phyloP scores from a whole-genome alignment of 2,888 invertebrate species.

The Crioceris asparagi region DNA sequence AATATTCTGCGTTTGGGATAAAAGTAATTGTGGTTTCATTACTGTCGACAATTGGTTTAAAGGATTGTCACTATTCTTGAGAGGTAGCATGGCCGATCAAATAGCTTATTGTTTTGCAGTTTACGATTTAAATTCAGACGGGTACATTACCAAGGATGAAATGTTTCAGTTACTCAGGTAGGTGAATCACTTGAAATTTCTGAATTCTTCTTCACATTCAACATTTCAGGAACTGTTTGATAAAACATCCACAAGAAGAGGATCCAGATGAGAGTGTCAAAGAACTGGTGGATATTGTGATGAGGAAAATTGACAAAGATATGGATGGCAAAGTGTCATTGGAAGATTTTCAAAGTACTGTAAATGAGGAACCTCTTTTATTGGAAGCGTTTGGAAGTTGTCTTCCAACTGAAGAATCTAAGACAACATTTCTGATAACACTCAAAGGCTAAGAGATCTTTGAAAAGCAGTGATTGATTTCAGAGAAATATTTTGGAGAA shows the following conservation, averaged over 20 bases:
- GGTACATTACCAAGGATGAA: slow-evolving; percentile 60
- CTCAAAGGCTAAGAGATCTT: slow-evolving; percentile 22
- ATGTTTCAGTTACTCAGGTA: slow-evolving; percentile 57
- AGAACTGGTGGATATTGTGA: slow-evolving; percentile 61
- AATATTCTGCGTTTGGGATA: slow-evolving; percentile 53
- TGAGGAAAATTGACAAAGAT: slow-evolving; percentile 65
- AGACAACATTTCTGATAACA: slow-evolving; percentile 36
- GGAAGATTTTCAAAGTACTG: slow-evolving; percentile 54
- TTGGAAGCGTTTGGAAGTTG: slow-evolving; percentile 67
- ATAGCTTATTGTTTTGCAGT: slow-evolving; percentile 58
- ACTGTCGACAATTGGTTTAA: slow-evolving; percentile 53
- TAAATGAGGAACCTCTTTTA: slow-evolving; percentile 54
- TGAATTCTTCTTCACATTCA: not conserved
- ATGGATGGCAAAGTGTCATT: slow-evolving; percentile 63
- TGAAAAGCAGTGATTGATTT: too few relatives aligned
- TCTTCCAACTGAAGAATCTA: slow-evolving; percentile 51
- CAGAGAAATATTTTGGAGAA: too few relatives aligned
- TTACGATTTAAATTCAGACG: slow-evolving; percentile 61
- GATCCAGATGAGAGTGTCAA: slow-evolving; percentile 61
- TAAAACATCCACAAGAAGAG: slow-evolving; percentile 61
- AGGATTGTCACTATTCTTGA: slow-evolving; percentile 57
- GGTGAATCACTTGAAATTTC: not conserved
- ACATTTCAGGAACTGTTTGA: slow-evolving; percentile 42
- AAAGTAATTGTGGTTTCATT: slow-evolving; percentile 41
- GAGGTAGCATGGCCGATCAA: slow-evolving; percentile 53